Evolutionary conservation across 2,888 invertebrate genomes (phyloP).

Genomic region (Phasia obesa): DNA sequence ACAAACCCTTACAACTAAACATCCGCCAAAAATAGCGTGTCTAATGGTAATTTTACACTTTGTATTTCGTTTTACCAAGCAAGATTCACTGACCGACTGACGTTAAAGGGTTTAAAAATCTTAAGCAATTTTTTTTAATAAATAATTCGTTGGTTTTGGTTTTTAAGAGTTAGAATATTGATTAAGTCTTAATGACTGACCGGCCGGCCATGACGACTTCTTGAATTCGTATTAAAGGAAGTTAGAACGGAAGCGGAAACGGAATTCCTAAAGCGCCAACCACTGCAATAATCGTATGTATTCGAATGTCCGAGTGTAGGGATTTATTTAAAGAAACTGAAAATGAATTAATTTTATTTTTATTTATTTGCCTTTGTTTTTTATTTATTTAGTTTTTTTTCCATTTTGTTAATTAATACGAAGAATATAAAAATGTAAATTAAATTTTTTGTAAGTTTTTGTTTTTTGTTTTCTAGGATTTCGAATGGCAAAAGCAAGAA

Average conservation of each 20-base stretch:
- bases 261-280: conserved; percentile 72
- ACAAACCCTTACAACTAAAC: conserved; percentile 69
- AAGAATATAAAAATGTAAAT: conserved; percentile 68
- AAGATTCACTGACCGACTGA: conserved; percentile 16
- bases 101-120: conserved; percentile 68
- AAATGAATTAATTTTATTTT: conserved; percentile 59
- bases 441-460: conserved; percentile 50
- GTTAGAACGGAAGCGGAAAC: conserved; percentile 73
- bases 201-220: conserved; percentile 51
- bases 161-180: conserved; percentile 59
- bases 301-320: neutral
- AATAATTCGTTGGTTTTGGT: conserved; percentile 17
- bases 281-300: conserved; percentile 25
- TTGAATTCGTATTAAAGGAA: conserved; percentile 62
- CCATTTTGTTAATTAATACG: conserved; percentile 64
- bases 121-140: conserved; percentile 47
- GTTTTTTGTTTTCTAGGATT: conserved; percentile 15
- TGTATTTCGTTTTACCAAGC: neutral
- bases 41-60: conserved; percentile 73
- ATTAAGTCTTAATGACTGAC: conserved; percentile 67
- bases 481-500: conserved; percentile 6
- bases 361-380: neutral
- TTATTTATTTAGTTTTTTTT: neutral
- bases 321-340: conserved; percentile 38
- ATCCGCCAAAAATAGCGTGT: conserved; percentile 74